Base-by-base conservation (phyloP, 2,113 vertebrate species). In the Anhinga rufa region DNA sequence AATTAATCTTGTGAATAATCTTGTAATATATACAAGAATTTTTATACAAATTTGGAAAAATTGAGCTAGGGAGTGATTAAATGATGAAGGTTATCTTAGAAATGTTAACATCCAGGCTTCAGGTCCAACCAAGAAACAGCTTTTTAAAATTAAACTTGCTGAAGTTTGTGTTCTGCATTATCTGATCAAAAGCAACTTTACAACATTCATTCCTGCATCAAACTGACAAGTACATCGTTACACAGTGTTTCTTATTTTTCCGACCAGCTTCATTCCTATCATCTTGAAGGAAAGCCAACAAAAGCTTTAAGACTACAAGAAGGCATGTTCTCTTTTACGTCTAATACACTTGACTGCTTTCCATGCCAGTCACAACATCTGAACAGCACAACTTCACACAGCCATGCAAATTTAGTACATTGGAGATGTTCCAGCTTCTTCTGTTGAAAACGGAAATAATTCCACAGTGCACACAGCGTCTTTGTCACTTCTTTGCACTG, bases 21-120 rank as follows among this genome's bases (percentile, higher is more conserved):
- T 32, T 78, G 28, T 6, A 18, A 17, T 12, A 24, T 26, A 38
- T 17, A 7, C 3, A 17, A 12, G 14, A 38, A 12, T 4, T 75
- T 91, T 64, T 55, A 9, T 34, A 26, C 10, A 52, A 11, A 34
- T 52, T 75, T 57, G 44, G 54, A 20, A 55, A 64, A 80, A 4
- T 1, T 38, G 16, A 46, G 32, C 26, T 44, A 29, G 7, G 40
- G 10, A 38, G 24, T 36, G 9, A 29, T 31, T 52, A 61, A 69
- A 20, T 31, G 1, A 14, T 46, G 10, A 9, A 2, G 0, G 36
- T 46, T 81, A 3, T 3, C 49, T 69, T 36, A 31, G 6, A 65
- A 31, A 9, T 10, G 28, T 15, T 28, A n/a, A 14, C n/a, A 61
- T 38, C 29, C 15, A 48, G 34, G 55, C 49, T 81, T 54, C 4